These are phyloP conservation scores for Acanthisitta chloris DNA, from an alignment of 2,113 vertebrate genomes.

Conservation along the genomic window DNA sequence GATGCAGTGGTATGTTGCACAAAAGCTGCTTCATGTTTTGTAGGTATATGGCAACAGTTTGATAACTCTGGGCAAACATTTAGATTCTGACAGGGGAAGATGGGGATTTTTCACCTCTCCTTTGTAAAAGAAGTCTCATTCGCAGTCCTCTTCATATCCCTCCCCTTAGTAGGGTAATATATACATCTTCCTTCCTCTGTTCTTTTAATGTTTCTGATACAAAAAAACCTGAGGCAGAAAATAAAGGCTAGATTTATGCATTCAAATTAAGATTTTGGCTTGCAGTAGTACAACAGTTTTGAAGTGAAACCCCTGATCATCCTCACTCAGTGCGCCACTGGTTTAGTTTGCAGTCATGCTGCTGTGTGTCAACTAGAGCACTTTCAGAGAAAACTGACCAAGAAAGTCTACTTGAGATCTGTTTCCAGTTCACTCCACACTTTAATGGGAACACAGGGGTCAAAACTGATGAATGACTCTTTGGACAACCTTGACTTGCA, in stretches of 20 bases:
- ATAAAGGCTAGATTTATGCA: neutral
- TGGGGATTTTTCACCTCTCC: neutral
- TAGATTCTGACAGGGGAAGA: neutral
- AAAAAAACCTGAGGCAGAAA: neutral
- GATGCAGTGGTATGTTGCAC: neutral
- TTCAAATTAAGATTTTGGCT: neutral
- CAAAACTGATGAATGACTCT: neutral
- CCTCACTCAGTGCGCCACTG: accelerated
- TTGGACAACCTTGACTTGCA: neutral
- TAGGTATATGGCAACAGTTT: neutral
- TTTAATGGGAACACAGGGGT: neutral
- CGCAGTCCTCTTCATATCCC: neutral
- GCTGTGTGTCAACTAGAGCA: neutral
- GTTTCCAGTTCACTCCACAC: neutral
- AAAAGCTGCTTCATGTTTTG: neutral
- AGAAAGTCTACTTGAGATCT: neutral
- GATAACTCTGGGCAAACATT: neutral
- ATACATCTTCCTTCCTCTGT: neutral
- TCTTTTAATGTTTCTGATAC: neutral
- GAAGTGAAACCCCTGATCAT: neutral
- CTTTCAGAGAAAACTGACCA: neutral
- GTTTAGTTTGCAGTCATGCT: neutral
- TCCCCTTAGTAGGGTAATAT: neutral
- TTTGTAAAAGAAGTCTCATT: neutral
- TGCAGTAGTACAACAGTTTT: neutral